These are phyloP conservation scores for Pangasius mekongensis DNA, from an alignment of 2,797 vertebrate genomes.

Conservation along the genomic window DNA sequence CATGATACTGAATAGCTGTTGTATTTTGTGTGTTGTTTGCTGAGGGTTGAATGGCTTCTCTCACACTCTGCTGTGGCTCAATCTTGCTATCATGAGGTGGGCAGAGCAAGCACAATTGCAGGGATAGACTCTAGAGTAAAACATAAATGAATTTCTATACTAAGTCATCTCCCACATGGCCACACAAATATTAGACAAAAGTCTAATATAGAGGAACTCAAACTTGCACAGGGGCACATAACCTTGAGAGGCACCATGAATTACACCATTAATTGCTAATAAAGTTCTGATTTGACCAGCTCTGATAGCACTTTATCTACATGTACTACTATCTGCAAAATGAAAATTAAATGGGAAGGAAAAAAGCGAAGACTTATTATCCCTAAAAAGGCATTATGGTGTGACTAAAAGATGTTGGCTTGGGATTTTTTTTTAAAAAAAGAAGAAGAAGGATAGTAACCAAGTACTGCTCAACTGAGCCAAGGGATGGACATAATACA, in stretches of 20 bases:
- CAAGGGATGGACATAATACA: neutral
- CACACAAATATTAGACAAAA: neutral
- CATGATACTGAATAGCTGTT: too few species aligned
- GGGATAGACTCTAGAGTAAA: neutral
- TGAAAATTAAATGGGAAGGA: neutral
- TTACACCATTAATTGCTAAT: neutral
- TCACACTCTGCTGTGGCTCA: neutral
- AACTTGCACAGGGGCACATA: neutral
- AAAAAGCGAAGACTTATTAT: neutral
- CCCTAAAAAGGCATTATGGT: neutral
- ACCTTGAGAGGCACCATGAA: neutral
- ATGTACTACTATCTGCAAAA: neutral
- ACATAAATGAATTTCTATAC: neutral
- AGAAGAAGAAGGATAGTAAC: neutral
- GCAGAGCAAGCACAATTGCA: slow-evolving; percentile 3
- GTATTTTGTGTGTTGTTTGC: neutral
- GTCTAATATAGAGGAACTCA: neutral
- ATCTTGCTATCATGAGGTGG: neutral
- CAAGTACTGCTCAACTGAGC: neutral
- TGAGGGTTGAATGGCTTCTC: neutral
- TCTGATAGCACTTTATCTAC: neutral
- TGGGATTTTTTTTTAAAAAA: neutral
- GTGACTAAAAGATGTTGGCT: neutral
- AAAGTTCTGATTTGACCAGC: neutral
- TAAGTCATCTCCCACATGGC: neutral